Base-by-base conservation (phyloP, 1,140 invertebrate species). In the Planococcus citri region DNA sequence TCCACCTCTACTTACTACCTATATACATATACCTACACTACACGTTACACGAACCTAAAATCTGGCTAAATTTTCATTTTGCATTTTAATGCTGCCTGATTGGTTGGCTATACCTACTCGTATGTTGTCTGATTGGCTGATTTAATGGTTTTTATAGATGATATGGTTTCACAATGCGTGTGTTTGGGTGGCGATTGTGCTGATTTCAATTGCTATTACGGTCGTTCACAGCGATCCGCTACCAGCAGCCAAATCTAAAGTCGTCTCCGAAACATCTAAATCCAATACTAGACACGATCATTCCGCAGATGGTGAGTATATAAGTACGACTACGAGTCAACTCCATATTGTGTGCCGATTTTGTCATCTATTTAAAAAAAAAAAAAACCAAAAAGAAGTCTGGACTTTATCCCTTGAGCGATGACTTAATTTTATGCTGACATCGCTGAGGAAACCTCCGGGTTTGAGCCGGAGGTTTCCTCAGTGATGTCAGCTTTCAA, bases 211-310 rank as follows among this genome's bases (percentile, higher is more conserved):
- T 12, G 21, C 21, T 58, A 17, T n/a, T n/a, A 17, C 25, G 17
- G 22, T 21, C 9, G 60, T 64, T 24, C 60, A 25, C 2, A 64
- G 60, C 25, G 60, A 64, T 25, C 60, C 60, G 10, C 2, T 64
- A 17, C 60, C 60, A 6, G 22, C 4, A 4, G 21, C 17, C 17
- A 64, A 64, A 64, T 25, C 21, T 9, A 64, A 24, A 17, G 14
- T 9, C 2, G 25, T 27, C 9, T 10, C 60, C 4, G 60, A 64
- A 24, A 64, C 21, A 4, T 12, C 60, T 2, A 64, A 64, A 64
- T 64, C 60, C 6, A 64, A 64, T 25, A 64, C 60, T 1, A 22
- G 60, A 27, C 60, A 64, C 22, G 60, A 64, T 27, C 60, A 64
- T 25, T 64, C 60, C 10, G 20, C 22, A 22, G 25, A 64, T 25